Conservation (phyloP, 2,888 invertebrate species). For the Eupeodes latifasciatus region DNA sequence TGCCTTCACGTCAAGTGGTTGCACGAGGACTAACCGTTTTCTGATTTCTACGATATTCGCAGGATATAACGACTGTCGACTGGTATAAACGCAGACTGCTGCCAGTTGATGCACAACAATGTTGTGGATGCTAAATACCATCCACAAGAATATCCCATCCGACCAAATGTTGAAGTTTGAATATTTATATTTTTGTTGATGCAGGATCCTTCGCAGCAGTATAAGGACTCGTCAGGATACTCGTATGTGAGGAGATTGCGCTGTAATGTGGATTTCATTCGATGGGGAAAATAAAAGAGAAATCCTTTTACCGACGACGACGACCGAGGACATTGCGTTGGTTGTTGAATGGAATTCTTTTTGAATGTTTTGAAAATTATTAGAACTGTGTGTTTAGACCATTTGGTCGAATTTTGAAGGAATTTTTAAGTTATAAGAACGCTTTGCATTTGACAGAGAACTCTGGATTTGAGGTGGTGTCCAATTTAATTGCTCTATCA, state of each 20-base stretch:
- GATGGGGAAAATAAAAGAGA: constrained; percentile 18
- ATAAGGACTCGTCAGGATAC: neutral
- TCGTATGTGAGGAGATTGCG: constrained; percentile 34
- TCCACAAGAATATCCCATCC: constrained; percentile 45
- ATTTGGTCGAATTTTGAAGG: constrained; percentile 39
- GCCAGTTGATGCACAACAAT: constrained; percentile 62
- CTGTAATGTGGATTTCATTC: constrained; percentile 37
- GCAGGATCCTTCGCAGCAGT: neutral
- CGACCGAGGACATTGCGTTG: neutral
- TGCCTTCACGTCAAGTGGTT: constrained; percentile 83
- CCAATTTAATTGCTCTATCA: constrained; percentile 67
- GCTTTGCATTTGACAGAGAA: constrained; percentile 55
- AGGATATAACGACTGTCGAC: constrained; percentile 50
- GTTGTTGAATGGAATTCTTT: constrained; percentile 10
- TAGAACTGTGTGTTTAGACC: constrained; percentile 60
- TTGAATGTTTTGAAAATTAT: constrained; percentile 58
- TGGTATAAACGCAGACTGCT: constrained; percentile 67
- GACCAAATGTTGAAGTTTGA: constrained; percentile 1
- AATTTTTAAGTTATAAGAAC: constrained; percentile 35
- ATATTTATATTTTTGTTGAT: constrained; percentile 41
- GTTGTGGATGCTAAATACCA: constrained; percentile 56
- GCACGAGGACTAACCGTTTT: constrained; percentile 82
- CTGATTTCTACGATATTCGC: constrained; percentile 64
- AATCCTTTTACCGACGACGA: neutral
- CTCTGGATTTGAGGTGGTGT: constrained; percentile 58